Evolutionary conservation across 2,888 invertebrate genomes (phyloP).

Genomic region (Nephrotoma flavescens): DNA sequence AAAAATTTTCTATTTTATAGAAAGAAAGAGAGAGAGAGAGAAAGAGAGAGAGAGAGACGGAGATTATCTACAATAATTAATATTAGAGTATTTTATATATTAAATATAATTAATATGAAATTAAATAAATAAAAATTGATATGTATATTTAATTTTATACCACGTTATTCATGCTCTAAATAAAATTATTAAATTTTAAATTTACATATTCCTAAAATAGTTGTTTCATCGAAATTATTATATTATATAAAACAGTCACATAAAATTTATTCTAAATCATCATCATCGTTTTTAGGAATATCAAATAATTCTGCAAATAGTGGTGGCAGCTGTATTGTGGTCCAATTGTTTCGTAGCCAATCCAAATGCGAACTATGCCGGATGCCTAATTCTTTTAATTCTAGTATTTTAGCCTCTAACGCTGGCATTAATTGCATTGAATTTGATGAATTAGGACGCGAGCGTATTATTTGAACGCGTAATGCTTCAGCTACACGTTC

Average conservation of each 20-base stretch:
- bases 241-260: neutral
- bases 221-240: neutral
- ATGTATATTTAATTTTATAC: neutral
- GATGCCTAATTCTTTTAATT: slow-evolving; percentile 63
- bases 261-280: neutral
- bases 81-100: neutral
- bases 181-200: neutral
- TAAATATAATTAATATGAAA: neutral
- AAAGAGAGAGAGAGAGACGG: neutral
- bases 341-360: slow-evolving; percentile 87
- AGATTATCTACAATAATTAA: neutral
- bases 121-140: neutral
- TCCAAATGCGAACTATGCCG: slow-evolving; percentile 72
- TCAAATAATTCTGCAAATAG: slow-evolving; percentile 95
- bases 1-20: neutral
- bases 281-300: slow-evolving; percentile 75
- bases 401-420: slow-evolving; percentile 48
- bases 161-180: neutral
- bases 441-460: slow-evolving; percentile 26
- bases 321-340: slow-evolving; percentile 69
- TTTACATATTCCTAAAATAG: neutral
- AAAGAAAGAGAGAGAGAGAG: neutral
- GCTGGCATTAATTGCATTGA: slow-evolving; percentile 33
- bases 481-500: slow-evolving; percentile 78
- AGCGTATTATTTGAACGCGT: slow-evolving; percentile 51